Conservation (phyloP, 2,888 invertebrate species). For the Rutpela maculata region DNA sequence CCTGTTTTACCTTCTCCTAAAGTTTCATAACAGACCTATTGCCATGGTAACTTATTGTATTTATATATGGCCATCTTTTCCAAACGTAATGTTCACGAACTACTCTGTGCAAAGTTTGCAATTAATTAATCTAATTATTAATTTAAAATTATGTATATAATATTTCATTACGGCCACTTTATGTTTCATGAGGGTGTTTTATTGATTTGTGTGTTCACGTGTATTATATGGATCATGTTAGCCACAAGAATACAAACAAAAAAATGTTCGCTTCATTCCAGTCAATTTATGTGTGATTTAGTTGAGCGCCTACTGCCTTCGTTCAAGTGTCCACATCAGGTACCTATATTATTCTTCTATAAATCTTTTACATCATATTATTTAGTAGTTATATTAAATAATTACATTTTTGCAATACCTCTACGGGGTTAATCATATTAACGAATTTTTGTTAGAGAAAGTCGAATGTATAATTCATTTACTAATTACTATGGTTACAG, state of each 20-base stretch:
- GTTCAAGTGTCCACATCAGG: neutral
- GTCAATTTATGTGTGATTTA: neutral
- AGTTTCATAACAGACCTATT: neutral
- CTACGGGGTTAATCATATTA: too few species aligned
- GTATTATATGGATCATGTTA: neutral
- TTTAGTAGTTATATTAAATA: too few species aligned
- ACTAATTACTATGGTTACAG: too few species aligned
- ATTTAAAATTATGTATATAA: neutral
- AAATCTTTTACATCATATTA: too few species aligned
- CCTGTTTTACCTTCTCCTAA: neutral
- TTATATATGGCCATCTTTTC: neutral
- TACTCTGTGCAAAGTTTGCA: neutral
- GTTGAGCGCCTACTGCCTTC: neutral
- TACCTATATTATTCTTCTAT: neutral
- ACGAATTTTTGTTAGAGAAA: too few species aligned
- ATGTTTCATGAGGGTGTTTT: constrained; percentile 16
- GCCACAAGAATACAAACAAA: constrained; percentile 37
- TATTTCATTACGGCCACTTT: neutral
- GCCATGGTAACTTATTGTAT: constrained; percentile 5
- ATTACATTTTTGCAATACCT: too few species aligned
- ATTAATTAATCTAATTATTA: neutral
- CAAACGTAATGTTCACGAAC: neutral
- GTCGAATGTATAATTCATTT: too few species aligned
- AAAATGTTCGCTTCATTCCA: neutral
- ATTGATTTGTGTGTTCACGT: constrained; percentile 26